Evolutionary conservation across 2,113 vertebrate species (phyloP).

Genomic region (Spheniscus mendiculus): DNA sequence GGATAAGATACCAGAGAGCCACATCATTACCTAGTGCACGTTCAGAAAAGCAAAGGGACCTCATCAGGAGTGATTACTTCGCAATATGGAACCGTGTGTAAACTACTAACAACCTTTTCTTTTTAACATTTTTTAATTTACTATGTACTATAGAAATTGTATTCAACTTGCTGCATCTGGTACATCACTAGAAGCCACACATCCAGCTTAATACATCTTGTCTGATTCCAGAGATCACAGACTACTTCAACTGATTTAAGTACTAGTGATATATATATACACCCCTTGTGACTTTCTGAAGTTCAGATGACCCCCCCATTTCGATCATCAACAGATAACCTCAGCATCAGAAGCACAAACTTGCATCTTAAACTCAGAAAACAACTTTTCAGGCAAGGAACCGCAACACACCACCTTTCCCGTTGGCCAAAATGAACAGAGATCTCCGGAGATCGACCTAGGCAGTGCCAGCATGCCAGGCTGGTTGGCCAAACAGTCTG

Average conservation of each 20-base stretch:
- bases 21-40: background rate
- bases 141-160: background rate
- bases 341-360: background rate
- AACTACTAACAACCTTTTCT: background rate
- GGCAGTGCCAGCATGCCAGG: fast-evolving
- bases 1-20: background rate
- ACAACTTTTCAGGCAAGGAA: background rate
- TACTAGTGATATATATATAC: fast-evolving
- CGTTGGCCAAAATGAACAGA: fast-evolving
- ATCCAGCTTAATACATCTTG: background rate
- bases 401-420: background rate
- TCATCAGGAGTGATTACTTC: background rate
- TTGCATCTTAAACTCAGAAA: background rate
- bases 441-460: background rate
- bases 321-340: fast-evolving
- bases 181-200: background rate
- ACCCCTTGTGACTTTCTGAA: background rate
- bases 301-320: background rate
- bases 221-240: background rate
- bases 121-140: background rate
- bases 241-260: background rate
- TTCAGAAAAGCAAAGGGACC: background rate
- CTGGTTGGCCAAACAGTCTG: background rate
- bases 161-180: background rate
- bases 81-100: background rate